phyloP scores from a whole-genome alignment of 2,888 invertebrate genomes.

The Notocelia uddmanniana region DNA sequence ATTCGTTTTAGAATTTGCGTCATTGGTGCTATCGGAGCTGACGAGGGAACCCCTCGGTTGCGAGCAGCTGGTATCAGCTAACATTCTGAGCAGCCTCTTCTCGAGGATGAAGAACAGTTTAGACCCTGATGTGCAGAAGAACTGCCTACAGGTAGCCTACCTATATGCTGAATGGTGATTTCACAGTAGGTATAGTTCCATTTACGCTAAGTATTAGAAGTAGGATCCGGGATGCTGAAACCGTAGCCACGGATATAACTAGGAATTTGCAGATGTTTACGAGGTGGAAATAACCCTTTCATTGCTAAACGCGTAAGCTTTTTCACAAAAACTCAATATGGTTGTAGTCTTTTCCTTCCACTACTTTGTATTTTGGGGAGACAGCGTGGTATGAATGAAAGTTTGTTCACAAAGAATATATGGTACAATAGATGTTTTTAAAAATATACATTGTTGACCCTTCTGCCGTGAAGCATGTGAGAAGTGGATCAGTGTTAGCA shows the following conservation, averaged over 20 bases:
- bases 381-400: too few species aligned
- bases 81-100: constrained; percentile 76
- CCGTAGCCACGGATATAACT: neutral
- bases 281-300: neutral
- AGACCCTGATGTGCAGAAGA: constrained; percentile 86
- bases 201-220: neutral
- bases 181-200: neutral
- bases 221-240: neutral
- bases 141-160: constrained; percentile 81
- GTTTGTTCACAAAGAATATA: too few species aligned
- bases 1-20: constrained; percentile 84
- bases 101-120: constrained; percentile 78
- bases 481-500: neutral
- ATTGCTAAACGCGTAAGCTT: neutral
- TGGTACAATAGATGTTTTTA: too few species aligned
- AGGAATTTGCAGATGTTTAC: neutral
- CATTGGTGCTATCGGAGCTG: constrained; percentile 79
- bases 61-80: constrained; percentile 76
- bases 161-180: neutral
- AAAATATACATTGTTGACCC: too few species aligned
- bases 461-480: too few species aligned
- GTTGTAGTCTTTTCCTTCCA: neutral
- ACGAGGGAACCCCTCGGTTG: constrained; percentile 80
- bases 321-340: too few species aligned
- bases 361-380: neutral